phyloP scores from a whole-genome alignment of 30 jellyfish, hydroid and myxozoan genomes.

The Aurelia sp. region DNA sequence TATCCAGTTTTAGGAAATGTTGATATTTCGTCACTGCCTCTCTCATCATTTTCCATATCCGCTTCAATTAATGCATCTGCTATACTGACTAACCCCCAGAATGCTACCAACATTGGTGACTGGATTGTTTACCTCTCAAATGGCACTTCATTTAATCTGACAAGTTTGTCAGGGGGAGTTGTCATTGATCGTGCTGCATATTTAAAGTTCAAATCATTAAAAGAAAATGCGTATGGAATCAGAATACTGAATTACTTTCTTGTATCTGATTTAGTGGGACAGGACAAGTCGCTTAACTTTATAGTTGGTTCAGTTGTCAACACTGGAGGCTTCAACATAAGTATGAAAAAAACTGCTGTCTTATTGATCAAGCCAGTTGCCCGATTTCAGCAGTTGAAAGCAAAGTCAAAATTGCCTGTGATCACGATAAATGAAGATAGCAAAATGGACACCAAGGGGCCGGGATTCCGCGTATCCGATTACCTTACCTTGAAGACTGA shows the following conservation, averaged over 20 bases:
- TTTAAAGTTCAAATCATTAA: not conserved
- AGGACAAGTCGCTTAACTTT: not conserved
- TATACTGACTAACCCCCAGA: not conserved
- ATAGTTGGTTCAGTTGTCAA: constrained; percentile 8
- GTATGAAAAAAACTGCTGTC: constrained; percentile 13
- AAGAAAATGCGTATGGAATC: constrained; percentile 31
- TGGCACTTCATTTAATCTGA: constrained; percentile 16
- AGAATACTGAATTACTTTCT: constrained; percentile 19
- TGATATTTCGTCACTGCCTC: constrained; percentile 24
- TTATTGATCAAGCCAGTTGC: constrained; percentile 47
- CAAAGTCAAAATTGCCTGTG: not conserved
- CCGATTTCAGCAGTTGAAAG: constrained; percentile 22
- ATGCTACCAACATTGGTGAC: constrained; percentile 11
- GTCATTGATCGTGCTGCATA: constrained; percentile 5
- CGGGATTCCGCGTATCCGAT: not conserved
- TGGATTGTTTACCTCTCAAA: constrained; percentile 24
- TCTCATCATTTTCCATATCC: constrained; percentile 11
- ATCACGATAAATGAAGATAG: constrained; percentile 6
- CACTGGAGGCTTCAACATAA: not conserved
- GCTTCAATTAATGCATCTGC: constrained; percentile 31
- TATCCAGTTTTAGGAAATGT: constrained; percentile 37
- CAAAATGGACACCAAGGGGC: not conserved
- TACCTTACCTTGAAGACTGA: not conserved
- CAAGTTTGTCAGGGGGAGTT: constrained; percentile 8
- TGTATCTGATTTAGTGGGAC: not conserved